These are phyloP conservation scores for Macrostomum cliftonense DNA, from an alignment of 2,888 invertebrate genomes.

Conservation along the genomic window DNA sequence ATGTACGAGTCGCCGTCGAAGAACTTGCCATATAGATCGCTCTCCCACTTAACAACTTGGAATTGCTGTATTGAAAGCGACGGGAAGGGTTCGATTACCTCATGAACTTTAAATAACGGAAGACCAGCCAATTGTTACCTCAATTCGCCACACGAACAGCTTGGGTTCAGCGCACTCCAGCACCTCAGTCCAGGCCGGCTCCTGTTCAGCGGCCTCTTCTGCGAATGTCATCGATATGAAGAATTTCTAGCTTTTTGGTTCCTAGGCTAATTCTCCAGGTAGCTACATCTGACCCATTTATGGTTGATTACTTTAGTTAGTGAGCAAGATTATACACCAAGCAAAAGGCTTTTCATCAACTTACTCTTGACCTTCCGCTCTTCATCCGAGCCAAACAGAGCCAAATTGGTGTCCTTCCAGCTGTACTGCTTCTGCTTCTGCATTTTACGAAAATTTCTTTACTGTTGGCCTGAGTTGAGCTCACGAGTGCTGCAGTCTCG, in stretches of 20 bases:
- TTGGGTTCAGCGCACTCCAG: conserved; percentile 21
- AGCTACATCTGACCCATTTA: too few species aligned
- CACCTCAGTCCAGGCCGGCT: conserved; percentile 25
- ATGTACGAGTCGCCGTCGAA: conserved; percentile 4
- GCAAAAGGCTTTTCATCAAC: not conserved
- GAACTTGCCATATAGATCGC: conserved; percentile 7
- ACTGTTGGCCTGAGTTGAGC: too few species aligned
- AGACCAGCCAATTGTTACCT: conserved; percentile 16
- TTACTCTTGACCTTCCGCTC: conserved; percentile 11
- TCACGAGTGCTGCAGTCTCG: too few species aligned
- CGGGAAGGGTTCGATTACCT: too few species aligned
- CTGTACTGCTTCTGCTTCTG: conserved; percentile 9
- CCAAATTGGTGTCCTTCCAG: conserved; percentile 11
- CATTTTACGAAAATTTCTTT: too few species aligned
- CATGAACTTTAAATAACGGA: too few species aligned
- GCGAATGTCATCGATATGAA: conserved; percentile 1
- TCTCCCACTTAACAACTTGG: not conserved
- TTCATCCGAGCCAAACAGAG: conserved; percentile 9
- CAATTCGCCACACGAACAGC: conserved; percentile 32
- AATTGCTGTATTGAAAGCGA: not conserved
- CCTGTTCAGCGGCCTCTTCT: conserved; percentile 31
- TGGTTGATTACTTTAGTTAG: too few species aligned
- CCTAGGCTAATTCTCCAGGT: too few species aligned
- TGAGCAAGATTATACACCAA: too few species aligned
- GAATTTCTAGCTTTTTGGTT: too few species aligned